These are phyloP conservation scores for Halyomorpha halys DNA, from an alignment of 1,140 invertebrate species.

Conservation along the genomic window DNA sequence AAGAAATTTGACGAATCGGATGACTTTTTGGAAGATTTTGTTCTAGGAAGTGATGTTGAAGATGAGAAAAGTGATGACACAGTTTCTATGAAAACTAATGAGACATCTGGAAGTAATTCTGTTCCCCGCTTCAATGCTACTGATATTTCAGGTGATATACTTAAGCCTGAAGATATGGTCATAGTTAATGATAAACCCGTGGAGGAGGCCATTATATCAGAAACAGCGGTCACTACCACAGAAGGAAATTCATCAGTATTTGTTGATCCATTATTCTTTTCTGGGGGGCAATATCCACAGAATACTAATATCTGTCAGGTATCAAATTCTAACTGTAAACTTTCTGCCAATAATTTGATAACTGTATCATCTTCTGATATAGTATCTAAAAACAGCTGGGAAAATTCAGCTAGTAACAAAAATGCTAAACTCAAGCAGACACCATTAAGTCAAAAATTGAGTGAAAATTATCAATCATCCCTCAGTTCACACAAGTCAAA, in stretches of 20 bases:
- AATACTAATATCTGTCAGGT: too few relatives aligned
- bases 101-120: not conserved
- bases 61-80: not conserved
- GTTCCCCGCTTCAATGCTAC: not conserved
- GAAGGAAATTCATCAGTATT: not conserved
- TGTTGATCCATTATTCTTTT: too few relatives aligned
- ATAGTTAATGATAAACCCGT: not conserved
- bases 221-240: not conserved
- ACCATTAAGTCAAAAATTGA: too few relatives aligned
- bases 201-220: not conserved
- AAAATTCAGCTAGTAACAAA: too few relatives aligned
- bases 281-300: too few relatives aligned
- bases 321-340: too few relatives aligned
- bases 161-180: conserved; percentile 2
- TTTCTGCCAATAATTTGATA: too few relatives aligned
- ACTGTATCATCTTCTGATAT: too few relatives aligned
- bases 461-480: too few relatives aligned
- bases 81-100: not conserved
- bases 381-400: too few relatives aligned
- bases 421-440: too few relatives aligned
- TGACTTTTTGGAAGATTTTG: conserved; percentile 17
- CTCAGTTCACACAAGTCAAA: too few relatives aligned
- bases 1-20: not conserved
- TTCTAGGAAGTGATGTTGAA: not conserved
- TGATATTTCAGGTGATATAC: conserved; percentile 5